Conservation (phyloP, 2,113 vertebrate species). For the Cyprinodon brontotheroides region DNA sequence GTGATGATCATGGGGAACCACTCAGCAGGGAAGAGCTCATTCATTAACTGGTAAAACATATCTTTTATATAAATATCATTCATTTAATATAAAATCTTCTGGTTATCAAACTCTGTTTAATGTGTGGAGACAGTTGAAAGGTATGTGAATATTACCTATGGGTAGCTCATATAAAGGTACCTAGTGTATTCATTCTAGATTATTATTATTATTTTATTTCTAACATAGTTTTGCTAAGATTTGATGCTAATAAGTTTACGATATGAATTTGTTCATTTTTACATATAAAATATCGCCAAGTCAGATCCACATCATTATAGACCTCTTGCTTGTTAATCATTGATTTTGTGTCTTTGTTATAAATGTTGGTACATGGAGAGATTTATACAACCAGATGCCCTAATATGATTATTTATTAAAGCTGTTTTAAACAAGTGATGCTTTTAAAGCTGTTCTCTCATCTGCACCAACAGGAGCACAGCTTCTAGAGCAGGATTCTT, state of each 20-base stretch:
- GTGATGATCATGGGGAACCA: conserved; percentile 85
- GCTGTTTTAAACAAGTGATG: not conserved
- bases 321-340: too few relatives aligned
- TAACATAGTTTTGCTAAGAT: too few relatives aligned
- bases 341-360: not conserved
- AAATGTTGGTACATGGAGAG: not conserved
- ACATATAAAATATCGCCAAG: too few relatives aligned
- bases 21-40: conserved; percentile 83
- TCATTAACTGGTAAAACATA: conserved; percentile 82
- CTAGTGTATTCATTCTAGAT: too few relatives aligned
- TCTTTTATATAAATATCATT: not conserved
- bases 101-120: not conserved
- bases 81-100: not conserved
- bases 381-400: too few relatives aligned
- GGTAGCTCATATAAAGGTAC: not conserved
- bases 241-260: too few relatives aligned
- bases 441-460: not conserved
- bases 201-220: too few relatives aligned
- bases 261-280: too few relatives aligned
- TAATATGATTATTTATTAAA: not conserved
- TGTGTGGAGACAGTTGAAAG: not conserved
- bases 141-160: not conserved
- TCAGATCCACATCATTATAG: too few relatives aligned
- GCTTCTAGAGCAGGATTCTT: not conserved
- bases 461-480: not conserved